phyloP scores from a whole-genome alignment of 2,113 vertebrate species.

The Nesoenas mayeri region DNA sequence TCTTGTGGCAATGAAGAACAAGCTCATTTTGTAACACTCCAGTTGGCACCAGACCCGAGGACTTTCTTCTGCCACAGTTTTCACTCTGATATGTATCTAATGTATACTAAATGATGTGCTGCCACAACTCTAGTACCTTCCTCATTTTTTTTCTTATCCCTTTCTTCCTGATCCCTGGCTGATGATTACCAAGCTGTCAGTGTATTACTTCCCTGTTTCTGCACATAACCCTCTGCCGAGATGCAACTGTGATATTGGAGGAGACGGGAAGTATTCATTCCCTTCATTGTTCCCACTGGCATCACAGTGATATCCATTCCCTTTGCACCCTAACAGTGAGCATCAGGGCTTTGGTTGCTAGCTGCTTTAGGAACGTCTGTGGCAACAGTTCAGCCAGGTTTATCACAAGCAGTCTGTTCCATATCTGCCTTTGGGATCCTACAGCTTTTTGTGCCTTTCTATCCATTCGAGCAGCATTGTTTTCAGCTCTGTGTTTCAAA shows the following conservation, averaged over 20 bases:
- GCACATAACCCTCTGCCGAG: neutral
- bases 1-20: neutral
- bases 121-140: neutral
- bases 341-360: neutral
- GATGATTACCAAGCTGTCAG: neutral
- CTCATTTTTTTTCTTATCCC: neutral
- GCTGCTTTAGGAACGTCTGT: neutral
- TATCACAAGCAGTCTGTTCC: neutral
- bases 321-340: neutral
- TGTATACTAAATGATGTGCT: neutral
- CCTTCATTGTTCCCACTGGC: neutral
- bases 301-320: neutral
- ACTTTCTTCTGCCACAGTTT: neutral
- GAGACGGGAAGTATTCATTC: rapidly evolving
- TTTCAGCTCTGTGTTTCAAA: neutral
- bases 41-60: neutral
- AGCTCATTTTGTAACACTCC: neutral
- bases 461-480: neutral
- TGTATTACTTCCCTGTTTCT: neutral
- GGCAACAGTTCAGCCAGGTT: neutral
- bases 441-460: neutral
- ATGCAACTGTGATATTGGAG: neutral
- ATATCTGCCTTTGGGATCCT: neutral
- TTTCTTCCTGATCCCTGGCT: neutral
- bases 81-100: neutral